Evolutionary conservation across 2,888 invertebrate species (phyloP), one percentile per base, ranked within the genome.

Genomic region (Drosophila greeni): DNA sequence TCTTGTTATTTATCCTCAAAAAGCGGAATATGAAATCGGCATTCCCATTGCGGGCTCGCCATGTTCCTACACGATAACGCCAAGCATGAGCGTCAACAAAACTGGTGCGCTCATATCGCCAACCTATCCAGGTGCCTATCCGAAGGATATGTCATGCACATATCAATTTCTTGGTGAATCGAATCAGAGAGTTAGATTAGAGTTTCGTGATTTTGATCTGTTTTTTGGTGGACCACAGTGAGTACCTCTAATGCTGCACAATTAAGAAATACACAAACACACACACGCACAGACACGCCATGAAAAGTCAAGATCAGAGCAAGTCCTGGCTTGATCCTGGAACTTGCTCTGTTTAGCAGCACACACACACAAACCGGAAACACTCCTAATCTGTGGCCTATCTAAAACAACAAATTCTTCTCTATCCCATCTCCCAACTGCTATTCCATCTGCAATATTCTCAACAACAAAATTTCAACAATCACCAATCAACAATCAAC

Each of bases 201-300:
- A 96, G 90, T 98, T 99, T 91, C 92, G 97, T 86, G 99, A 99
- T 91, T 99, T 99, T 91, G 98, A 98, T 90, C 93, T 99, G 80
- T 99, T 97, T 91, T 98, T 95, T 90, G 99, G 99, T 84, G 99
- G 98, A 84, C 95, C 97, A 86, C 99, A 99, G 98, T 98, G 90
- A 94, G 97, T 92, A 87, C 79, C 86, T 73, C 85, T 86, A 82
- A 85, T 85, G 79, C 82, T 79, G 75, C 29, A 78, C 70, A 74
- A 66, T 53, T 57, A 12, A 37, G n/a, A 52, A 20, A 34, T 14
- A 40, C 31, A 65, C 40, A 37, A 11, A 39, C 31, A 24, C 20
- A 20, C 20, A 20, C 20, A 24, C 36, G 42, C 47, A 45, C 33
- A 54, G 33, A 31, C 33, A n/a, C 42, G 26, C 37, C 8, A 24